A percentile compares a stretch with the other conserved stretches of the same genome.
These are phyloP conservation scores for Aporophyla nigra DNA, from an alignment of 2,888 invertebrate species.

Conservation along the genomic window DNA sequence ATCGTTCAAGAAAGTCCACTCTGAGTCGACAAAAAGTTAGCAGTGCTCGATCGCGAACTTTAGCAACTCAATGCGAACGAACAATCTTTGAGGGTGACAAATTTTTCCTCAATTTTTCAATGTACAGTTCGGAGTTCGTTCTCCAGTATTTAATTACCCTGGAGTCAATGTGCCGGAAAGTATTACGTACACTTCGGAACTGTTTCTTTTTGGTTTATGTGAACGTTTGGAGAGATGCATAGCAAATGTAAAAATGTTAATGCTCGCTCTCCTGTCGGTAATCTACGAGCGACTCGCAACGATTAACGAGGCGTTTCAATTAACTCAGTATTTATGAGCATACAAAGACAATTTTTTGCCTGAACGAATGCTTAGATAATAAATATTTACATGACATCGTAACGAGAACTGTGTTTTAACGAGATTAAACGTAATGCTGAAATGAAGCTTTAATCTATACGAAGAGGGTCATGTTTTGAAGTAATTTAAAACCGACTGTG, in stretches of 20 bases:
- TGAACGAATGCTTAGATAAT: slow-evolving; percentile 28
- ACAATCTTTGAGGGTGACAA: slow-evolving; percentile 65
- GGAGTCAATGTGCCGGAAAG: slow-evolving; percentile 62
- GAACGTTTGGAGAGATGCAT: slow-evolving; percentile 45
- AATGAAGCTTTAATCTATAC: slow-evolving; percentile 35
- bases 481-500: slow-evolving; percentile 49
- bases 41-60: slow-evolving; percentile 52
- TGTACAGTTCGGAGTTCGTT: slow-evolving; percentile 51
- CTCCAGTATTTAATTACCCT: slow-evolving; percentile 63
- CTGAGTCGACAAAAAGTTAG: slow-evolving; percentile 64
- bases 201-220: slow-evolving; percentile 50
- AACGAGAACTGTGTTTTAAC: slow-evolving; percentile 36
- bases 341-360: slow-evolving; percentile 45
- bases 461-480: slow-evolving; percentile 50
- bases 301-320: slow-evolving; percentile 60
- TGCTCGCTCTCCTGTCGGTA: slow-evolving; percentile 42
- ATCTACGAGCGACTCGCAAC: slow-evolving; percentile 53
- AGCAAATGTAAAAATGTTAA: slow-evolving; percentile 64
- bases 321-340: slow-evolving; percentile 58
- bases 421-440: slow-evolving; percentile 36
- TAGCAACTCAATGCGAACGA: slow-evolving; percentile 62
- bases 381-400: slow-evolving; percentile 32
- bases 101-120: slow-evolving; percentile 67
- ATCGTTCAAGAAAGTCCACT: slow-evolving; percentile 57
- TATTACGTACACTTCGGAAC: slow-evolving; percentile 48